Conservation (phyloP, 2,113 vertebrate species). For the Lepidothrix coronata region DNA sequence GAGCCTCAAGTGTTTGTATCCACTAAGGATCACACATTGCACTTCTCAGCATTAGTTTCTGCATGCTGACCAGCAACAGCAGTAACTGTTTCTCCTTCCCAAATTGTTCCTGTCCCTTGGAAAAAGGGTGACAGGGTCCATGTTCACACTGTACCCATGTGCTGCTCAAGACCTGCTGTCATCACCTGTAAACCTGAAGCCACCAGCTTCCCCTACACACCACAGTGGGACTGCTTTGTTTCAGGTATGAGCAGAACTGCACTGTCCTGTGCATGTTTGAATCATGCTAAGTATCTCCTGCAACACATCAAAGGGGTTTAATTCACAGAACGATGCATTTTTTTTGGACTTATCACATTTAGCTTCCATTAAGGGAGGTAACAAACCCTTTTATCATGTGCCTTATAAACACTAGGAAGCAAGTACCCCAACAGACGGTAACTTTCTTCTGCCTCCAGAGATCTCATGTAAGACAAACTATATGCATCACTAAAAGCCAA, state of each 20-base stretch:
- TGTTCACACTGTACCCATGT: too few relatives aligned
- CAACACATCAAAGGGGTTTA: neutral
- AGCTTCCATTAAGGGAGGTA: neutral
- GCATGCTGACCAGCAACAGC: neutral
- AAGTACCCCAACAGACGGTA: neutral
- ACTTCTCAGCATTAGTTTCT: neutral
- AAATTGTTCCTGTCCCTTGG: neutral
- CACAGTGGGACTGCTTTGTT: neutral
- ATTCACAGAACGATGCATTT: neutral
- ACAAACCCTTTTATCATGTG: fast-evolving
- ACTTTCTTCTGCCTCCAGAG: neutral
- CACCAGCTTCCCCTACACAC: neutral
- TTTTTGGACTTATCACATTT: neutral
- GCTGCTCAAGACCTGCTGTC: neutral
- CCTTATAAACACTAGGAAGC: neutral
- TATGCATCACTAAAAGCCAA: neutral
- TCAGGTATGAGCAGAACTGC: neutral
- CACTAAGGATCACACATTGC: neutral
- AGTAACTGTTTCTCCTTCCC: neutral
- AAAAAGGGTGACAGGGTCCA: neutral
- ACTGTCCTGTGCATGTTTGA: neutral
- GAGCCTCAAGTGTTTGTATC: neutral
- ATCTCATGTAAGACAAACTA: neutral
- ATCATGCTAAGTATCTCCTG: neutral
- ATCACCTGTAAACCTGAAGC: neutral